These are phyloP conservation scores for Rhinophrynus dorsalis DNA, from an alignment of 2,797 vertebrate species.

Conservation along the genomic window DNA sequence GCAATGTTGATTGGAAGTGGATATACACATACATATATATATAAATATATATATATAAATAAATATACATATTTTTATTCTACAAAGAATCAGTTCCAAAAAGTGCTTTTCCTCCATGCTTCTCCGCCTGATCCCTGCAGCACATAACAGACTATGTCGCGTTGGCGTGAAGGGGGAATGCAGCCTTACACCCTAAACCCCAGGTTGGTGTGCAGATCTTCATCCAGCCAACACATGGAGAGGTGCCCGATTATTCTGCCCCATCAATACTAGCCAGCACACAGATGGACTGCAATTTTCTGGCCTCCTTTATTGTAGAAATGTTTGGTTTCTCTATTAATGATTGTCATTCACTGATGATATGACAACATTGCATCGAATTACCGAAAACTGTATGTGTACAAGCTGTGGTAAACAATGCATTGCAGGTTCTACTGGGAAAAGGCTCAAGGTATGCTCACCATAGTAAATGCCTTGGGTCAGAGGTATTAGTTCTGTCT, in stretches of 20 bases:
- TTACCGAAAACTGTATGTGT: background rate
- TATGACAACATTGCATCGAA: background rate
- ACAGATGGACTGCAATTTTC: background rate
- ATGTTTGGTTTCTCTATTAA: too few relatives aligned
- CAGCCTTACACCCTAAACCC: constrained; percentile 42
- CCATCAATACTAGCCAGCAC: background rate
- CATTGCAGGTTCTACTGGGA: constrained; percentile 25
- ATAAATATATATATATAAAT: constrained; percentile 28
- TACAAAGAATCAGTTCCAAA: constrained; percentile 49
- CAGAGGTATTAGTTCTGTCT: too few relatives aligned
- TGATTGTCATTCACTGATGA: constrained; percentile 7
- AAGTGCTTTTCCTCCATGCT: constrained; percentile 50
- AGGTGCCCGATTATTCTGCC: constrained; percentile 3
- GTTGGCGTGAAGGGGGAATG: constrained; percentile 41
- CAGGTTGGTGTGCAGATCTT: constrained; percentile 24
- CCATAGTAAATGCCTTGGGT: background rate
- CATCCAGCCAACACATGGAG: constrained; percentile 31
- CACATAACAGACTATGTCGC: constrained; percentile 44
- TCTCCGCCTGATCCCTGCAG: constrained; percentile 45
- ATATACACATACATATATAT: constrained; percentile 25
- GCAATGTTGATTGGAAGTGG: constrained; percentile 40
- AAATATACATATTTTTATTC: constrained; percentile 50
- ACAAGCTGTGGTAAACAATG: constrained; percentile 17
- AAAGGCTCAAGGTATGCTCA: too few relatives aligned
- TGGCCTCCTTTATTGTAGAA: background rate